A percentile compares a stretch with the other conserved stretches of the same genome.
These are phyloP conservation scores for Thecophora atra DNA, from an alignment of 2,888 invertebrate genomes.

Conservation along the genomic window DNA sequence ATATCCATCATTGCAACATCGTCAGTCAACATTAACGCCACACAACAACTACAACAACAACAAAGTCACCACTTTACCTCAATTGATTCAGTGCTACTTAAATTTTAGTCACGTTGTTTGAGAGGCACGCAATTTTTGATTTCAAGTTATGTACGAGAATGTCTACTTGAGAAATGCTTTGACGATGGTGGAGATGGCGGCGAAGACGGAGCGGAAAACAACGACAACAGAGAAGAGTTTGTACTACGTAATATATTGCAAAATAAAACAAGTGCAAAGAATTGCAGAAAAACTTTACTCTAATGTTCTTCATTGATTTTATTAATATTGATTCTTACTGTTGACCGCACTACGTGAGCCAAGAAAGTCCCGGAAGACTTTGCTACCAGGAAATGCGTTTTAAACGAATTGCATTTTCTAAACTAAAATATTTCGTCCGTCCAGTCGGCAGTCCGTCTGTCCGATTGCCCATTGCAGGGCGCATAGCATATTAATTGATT, in stretches of 20 bases:
- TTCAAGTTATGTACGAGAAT: conserved; percentile 11
- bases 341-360: conserved; percentile 10
- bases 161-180: neutral
- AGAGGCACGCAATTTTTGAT: neutral
- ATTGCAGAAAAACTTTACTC: neutral
- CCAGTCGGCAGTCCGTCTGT: neutral
- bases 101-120: conserved; percentile 28
- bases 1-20: neutral
- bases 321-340: conserved; percentile 10
- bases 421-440: neutral
- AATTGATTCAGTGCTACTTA: conserved; percentile 1
- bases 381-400: conserved; percentile 25
- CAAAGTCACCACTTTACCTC: neutral
- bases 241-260: neutral
- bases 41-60: neutral
- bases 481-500: conserved; percentile 26
- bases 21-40: too few relatives aligned
- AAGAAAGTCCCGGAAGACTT: conserved; percentile 27
- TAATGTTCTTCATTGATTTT: conserved; percentile 1
- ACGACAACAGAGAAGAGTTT: neutral
- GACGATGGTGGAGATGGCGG: neutral
- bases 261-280: neutral
- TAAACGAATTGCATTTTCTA: conserved; percentile 10
- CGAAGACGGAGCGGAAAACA: neutral
- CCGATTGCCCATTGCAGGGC: neutral